phyloP scores from a whole-genome alignment of 2,113 vertebrate genomes.

The Phocoena phocoena region DNA sequence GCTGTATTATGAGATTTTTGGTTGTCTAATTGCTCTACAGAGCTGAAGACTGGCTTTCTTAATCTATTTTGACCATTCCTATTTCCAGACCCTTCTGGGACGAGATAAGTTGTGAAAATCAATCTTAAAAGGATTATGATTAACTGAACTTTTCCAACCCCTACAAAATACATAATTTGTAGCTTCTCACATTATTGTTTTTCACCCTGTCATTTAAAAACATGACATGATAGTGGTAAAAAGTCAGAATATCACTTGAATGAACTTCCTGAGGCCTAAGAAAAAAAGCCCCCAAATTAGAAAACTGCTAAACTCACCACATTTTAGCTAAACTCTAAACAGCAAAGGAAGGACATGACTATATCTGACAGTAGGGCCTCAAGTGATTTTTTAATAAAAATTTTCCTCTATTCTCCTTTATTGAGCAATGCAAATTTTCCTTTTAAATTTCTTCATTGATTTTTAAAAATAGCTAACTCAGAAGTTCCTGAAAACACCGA shows the following conservation, averaged over 20 bases:
- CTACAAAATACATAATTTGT: neutral
- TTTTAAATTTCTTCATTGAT: slow-evolving; percentile 12
- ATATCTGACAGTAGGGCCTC: neutral
- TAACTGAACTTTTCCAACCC: slow-evolving; percentile 18
- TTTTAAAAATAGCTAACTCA: slow-evolving; percentile 11
- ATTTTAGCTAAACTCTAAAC: neutral
- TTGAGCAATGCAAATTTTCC: neutral
- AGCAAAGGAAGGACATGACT: neutral
- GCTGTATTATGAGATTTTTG: neutral
- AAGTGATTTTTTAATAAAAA: neutral
- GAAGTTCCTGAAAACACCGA: neutral
- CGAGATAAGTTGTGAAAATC: slow-evolving; percentile 25
- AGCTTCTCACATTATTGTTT: slow-evolving; percentile 43
- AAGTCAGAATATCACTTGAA: slow-evolving; percentile 25
- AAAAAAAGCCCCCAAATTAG: neutral
- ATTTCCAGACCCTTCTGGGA: slow-evolving; percentile 18
- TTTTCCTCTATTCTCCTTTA: neutral
- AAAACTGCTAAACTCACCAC: neutral
- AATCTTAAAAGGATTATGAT: neutral
- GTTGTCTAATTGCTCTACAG: neutral
- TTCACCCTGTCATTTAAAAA: slow-evolving; percentile 4
- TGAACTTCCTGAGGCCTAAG: neutral
- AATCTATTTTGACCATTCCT: slow-evolving; percentile 4
- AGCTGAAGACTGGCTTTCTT: neutral
- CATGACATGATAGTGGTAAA: neutral